These are phyloP conservation scores for Leptodirus hochenwartii DNA, from an alignment of 2,888 invertebrate genomes.

Conservation along the genomic window DNA sequence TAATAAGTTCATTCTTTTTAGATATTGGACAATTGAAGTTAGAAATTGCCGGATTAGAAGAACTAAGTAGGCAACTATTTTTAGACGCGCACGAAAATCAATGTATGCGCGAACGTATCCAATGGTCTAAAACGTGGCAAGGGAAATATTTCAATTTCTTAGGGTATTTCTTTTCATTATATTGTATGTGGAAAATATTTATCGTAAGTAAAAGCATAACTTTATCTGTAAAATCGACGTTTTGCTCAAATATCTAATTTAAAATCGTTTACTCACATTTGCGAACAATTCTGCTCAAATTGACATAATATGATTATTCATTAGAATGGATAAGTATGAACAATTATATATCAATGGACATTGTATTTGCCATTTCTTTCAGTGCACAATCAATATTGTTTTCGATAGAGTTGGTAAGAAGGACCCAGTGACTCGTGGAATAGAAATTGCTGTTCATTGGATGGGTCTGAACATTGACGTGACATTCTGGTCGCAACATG, in stretches of 20 bases:
- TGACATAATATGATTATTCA: too few species aligned
- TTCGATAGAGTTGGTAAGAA: conserved; percentile 97
- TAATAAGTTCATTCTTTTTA: conserved; percentile 21
- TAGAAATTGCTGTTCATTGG: conserved; percentile 94
- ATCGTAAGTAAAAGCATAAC: conserved; percentile 50
- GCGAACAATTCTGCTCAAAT: too few species aligned
- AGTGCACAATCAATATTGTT: conserved; percentile 97
- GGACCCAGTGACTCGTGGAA: conserved; percentile 91
- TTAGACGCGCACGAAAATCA: conserved; percentile 89
- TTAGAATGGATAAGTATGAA: too few species aligned
- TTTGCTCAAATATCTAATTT: conserved; percentile 1
- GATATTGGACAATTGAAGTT: conserved; percentile 64
- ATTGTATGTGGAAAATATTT: conserved; percentile 98
- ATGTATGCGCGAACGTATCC: conserved; percentile 77
- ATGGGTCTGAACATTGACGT: conserved; percentile 91
- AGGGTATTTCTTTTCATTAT: conserved; percentile 95
- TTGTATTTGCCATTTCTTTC: too few species aligned
- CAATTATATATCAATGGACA: too few species aligned
- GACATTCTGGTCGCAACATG: conserved; percentile 98
- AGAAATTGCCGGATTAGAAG: conserved; percentile 80
- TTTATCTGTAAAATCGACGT: conserved; percentile 1
- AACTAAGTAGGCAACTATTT: conserved; percentile 84
- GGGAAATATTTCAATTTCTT: conserved; percentile 97
- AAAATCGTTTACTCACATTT: too few species aligned
- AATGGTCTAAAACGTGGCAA: conserved; percentile 91